phyloP scores from a whole-genome alignment of 2,888 invertebrate species.

The Carabus problematicus region DNA sequence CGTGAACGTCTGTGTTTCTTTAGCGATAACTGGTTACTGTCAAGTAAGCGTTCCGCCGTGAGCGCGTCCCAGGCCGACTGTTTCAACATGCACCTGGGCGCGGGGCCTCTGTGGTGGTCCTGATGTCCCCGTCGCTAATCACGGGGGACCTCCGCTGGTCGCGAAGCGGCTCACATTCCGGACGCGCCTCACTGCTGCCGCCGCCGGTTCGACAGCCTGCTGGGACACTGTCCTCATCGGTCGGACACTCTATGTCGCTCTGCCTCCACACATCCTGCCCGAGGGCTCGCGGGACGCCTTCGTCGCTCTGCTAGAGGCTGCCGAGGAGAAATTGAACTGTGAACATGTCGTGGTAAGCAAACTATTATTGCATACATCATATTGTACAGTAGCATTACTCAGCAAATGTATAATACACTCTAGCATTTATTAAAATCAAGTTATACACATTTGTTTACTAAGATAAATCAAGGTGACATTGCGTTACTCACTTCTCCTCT shows the following conservation, averaged over 20 bases:
- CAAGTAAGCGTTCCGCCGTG: slow-evolving; percentile 71
- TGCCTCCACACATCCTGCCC: slow-evolving; percentile 84
- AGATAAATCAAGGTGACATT: too few relatives aligned
- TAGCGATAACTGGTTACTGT: slow-evolving; percentile 53
- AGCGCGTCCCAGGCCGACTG: slow-evolving; percentile 76
- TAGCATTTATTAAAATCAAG: too few relatives aligned
- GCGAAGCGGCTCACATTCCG: slow-evolving; percentile 58
- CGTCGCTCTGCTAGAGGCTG: slow-evolving; percentile 92
- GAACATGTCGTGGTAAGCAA: slow-evolving; percentile 73
- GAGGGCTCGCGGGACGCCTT: slow-evolving; percentile 96
- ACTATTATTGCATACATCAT: neutral
- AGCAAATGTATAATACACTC: too few relatives aligned
- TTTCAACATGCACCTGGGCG: slow-evolving; percentile 90
- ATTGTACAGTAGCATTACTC: too few relatives aligned
- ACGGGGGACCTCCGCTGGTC: slow-evolving; percentile 59
- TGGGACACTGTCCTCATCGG: slow-evolving; percentile 65
- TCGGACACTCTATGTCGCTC: slow-evolving; percentile 84
- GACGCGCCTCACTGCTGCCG: slow-evolving; percentile 55
- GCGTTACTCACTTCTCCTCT: too few relatives aligned
- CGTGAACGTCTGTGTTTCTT: slow-evolving; percentile 44
- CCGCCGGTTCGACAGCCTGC: slow-evolving; percentile 49
- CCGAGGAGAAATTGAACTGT: slow-evolving; percentile 90
- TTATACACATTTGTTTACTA: too few relatives aligned
- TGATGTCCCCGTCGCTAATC: slow-evolving; percentile 93
- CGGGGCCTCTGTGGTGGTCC: slow-evolving; percentile 99